These are phyloP conservation scores for Vulpes vulpes DNA, from an alignment of 2,113 vertebrate genomes.

Conservation along the genomic window DNA sequence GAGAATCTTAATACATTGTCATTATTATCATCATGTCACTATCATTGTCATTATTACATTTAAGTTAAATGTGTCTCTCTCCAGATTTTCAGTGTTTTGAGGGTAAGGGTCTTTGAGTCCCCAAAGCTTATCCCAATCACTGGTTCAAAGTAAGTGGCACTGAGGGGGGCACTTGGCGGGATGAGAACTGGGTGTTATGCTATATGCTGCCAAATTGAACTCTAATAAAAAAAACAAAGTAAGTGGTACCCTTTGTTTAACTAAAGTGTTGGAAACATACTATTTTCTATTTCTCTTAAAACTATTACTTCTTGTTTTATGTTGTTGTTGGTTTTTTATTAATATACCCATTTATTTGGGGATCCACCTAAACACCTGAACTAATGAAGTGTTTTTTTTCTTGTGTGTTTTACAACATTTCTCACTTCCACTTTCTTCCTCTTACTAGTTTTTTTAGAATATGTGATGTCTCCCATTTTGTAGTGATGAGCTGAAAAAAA, in stretches of 20 bases:
- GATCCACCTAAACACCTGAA: neutral
- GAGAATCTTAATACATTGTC: neutral
- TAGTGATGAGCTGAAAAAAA: constrained; percentile 2
- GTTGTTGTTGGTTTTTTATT: neutral
- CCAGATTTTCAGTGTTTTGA: neutral
- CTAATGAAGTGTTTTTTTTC: neutral
- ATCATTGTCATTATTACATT: neutral
- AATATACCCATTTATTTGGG: neutral
- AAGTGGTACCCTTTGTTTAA: neutral
- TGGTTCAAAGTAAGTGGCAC: neutral
- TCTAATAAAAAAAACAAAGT: no score
- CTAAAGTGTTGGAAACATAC: neutral
- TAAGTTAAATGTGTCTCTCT: neutral
- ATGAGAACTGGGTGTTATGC: no score
- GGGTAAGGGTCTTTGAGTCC: neutral
- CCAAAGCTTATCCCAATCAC: neutral
- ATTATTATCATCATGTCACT: neutral
- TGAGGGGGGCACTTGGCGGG: no score
- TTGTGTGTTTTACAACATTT: neutral
- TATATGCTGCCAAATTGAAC: no score
- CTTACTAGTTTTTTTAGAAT: neutral
- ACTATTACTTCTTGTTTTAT: neutral
- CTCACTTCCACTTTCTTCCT: neutral
- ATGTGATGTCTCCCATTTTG: neutral
- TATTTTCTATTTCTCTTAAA: constrained; percentile 12